phyloP scores from a whole-genome alignment of 2,113 vertebrate genomes.

The Oryzias woworae region DNA sequence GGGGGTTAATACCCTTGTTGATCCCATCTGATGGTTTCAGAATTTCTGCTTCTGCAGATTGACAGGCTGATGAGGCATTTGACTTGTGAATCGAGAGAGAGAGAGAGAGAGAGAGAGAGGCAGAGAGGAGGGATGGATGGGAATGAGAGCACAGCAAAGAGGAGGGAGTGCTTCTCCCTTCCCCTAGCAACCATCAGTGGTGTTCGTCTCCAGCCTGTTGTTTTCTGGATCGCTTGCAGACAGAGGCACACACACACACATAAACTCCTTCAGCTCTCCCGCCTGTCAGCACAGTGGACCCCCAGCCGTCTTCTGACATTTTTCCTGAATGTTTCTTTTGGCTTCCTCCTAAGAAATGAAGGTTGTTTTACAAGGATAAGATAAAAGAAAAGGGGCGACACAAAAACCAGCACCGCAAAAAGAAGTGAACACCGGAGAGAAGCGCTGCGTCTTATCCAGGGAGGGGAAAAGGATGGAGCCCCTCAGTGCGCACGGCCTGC shows the following conservation, averaged over 20 bases:
- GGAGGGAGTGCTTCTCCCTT: constrained; percentile 70
- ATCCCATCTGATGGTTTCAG: constrained; percentile 11
- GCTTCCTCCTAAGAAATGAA: constrained; percentile 70
- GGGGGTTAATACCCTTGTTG: no score
- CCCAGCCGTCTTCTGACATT: constrained; percentile 36
- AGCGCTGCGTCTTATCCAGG: constrained; percentile 39
- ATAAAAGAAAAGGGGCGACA: constrained; percentile 6
- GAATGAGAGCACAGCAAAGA: constrained; percentile 49
- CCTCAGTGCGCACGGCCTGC: constrained; percentile 90
- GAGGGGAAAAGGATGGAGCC: constrained; percentile 86
- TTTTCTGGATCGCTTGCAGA: constrained; percentile 47
- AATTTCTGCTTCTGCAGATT: constrained; percentile 28
- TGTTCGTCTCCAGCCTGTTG: constrained; percentile 69
- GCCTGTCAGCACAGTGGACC: constrained; percentile 53
- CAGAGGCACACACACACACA: constrained; percentile 27
- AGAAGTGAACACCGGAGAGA: constrained; percentile 22
- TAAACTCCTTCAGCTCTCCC: constrained; percentile 16
- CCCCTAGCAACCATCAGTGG: constrained; percentile 73
- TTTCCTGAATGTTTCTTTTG: constrained; percentile 34
- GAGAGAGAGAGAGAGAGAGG: constrained; percentile 21
- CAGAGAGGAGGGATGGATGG: constrained; percentile 35
- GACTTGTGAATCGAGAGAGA: neutral
- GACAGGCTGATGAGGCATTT: constrained; percentile 7
- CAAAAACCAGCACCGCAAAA: constrained; percentile 5
- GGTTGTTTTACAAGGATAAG: constrained; percentile 65